Evolutionary conservation across 2,113 vertebrate genomes (phyloP).

Genomic region (Cyphomyrus discorhynchus): DNA sequence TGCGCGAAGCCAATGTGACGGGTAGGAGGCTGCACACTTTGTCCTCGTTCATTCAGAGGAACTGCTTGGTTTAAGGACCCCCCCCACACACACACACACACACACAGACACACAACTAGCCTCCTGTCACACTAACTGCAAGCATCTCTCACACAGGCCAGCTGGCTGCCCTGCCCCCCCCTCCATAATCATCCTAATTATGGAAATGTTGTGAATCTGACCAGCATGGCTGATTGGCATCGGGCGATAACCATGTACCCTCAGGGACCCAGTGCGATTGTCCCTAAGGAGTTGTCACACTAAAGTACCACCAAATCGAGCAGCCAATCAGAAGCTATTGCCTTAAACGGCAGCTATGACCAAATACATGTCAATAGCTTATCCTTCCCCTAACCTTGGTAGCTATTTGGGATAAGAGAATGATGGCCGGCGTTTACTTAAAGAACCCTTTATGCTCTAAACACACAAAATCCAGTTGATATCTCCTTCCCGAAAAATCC

Average conservation of each 20-base stretch:
- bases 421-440: not conserved
- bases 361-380: not conserved
- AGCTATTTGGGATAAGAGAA: not conserved
- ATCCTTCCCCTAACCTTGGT: not conserved
- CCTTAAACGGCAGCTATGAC: not conserved
- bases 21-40: not conserved
- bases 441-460: not conserved
- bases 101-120: not conserved
- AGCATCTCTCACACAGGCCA: constrained; percentile 11
- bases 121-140: constrained; percentile 6
- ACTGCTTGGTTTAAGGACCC: not conserved
- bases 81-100: not conserved
- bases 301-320: not conserved
- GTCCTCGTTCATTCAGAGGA: not conserved
- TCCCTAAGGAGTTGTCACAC: not conserved
- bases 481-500: not conserved
- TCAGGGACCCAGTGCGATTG: not conserved
- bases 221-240: not conserved
- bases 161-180: too few species aligned
- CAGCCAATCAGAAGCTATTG: not conserved
- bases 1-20: too few species aligned
- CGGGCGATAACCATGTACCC: not conserved
- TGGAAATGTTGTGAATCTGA: not conserved
- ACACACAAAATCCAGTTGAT: not conserved
- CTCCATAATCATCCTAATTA: constrained; percentile 18